Evolutionary conservation across 2,888 invertebrate species (phyloP).

Genomic region (Acleris laterana): DNA sequence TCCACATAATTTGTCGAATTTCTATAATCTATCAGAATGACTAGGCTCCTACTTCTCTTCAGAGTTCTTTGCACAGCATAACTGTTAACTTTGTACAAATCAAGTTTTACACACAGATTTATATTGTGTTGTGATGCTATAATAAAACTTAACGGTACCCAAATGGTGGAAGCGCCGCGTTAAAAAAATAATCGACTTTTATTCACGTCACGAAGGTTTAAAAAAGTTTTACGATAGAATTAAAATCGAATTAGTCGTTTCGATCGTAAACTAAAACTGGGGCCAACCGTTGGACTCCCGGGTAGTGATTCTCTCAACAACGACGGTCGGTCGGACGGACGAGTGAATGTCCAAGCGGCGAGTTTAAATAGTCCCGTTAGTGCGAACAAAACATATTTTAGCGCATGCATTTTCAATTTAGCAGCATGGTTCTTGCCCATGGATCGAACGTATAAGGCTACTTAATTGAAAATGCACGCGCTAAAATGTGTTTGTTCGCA

Average conservation of each 20-base stretch:
- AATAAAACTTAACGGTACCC: slow-evolving; percentile 42
- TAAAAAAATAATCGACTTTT: slow-evolving; percentile 35
- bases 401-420: no score
- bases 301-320: no score
- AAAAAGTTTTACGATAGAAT: slow-evolving; percentile 40
- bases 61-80: slow-evolving; percentile 8
- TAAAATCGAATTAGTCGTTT: slow-evolving; percentile 40
- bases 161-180: slow-evolving; percentile 41
- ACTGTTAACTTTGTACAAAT: slow-evolving; percentile 31
- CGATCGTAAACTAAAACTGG: slow-evolving; percentile 15
- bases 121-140: slow-evolving; percentile 37
- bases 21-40: no score
- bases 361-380: no score
- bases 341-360: no score
- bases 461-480: no score
- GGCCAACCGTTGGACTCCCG: slow-evolving; percentile 11
- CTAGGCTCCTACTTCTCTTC: slow-evolving; percentile 9
- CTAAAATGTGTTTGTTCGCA: no score
- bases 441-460: no score
- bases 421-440: no score
- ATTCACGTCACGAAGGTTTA: slow-evolving; percentile 38
- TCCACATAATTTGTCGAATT: no score
- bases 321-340: no score
- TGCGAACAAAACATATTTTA: no score
- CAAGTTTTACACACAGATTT: slow-evolving; percentile 24